A percentile compares a stretch with the other conserved stretches of the same genome.
Evolutionary conservation across 2,113 vertebrate genomes (phyloP).

Genomic region (Salvelinus fontinalis): DNA sequence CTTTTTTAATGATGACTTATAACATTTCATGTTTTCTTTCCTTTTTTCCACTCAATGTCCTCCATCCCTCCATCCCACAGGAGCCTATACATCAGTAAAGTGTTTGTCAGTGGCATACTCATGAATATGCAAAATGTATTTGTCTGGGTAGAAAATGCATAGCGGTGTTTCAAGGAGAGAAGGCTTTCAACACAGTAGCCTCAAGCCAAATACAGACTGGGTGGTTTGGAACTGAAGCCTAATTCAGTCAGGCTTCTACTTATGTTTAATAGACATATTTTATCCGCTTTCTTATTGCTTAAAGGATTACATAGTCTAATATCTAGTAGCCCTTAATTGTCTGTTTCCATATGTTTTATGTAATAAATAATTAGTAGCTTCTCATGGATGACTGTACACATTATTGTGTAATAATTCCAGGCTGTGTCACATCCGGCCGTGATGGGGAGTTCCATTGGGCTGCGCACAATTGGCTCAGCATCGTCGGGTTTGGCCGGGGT

Average conservation of each 20-base stretch:
- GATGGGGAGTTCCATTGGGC: too few species aligned
- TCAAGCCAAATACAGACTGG: conserved; percentile 30
- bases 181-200: background rate
- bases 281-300: conserved; percentile 39
- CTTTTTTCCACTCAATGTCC: conserved; percentile 37
- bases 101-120: conserved; percentile 47
- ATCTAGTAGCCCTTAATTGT: conserved; percentile 42
- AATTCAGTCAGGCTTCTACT: conserved; percentile 35
- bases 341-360: conserved; percentile 35
- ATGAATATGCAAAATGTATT: conserved; percentile 69
- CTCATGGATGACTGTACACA: conserved; percentile 24
- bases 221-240: conserved; percentile 29
- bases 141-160: conserved; percentile 46
- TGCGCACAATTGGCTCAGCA: too few species aligned
- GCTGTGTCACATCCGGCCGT: background rate
- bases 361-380: conserved; percentile 29
- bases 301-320: conserved; percentile 6
- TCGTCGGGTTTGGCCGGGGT: too few species aligned
- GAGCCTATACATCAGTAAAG: conserved; percentile 58
- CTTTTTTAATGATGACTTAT: conserved; percentile 25
- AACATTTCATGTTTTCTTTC: conserved; percentile 16
- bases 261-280: conserved; percentile 33
- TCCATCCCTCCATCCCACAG: conserved; percentile 37
- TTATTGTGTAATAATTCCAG: conserved; percentile 32
- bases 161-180: conserved; percentile 26